Evolutionary conservation across 37 sponge, comb jelly and placozoan species (phyloP).

Genomic region (Halisarca cf. caerulea): DNA sequence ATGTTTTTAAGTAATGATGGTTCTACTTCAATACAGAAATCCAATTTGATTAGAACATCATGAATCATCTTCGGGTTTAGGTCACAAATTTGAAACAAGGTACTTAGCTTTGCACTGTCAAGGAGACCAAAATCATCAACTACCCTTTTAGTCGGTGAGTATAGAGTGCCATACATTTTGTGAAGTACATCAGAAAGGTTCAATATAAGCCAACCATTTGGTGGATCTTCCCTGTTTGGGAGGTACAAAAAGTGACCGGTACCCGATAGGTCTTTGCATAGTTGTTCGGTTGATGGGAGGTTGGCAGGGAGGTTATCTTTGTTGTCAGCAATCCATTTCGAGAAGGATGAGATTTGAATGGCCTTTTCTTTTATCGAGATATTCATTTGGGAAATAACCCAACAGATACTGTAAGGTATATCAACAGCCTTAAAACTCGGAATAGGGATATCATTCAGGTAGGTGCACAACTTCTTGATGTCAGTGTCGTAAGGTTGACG

Average conservation of each 20-base stretch:
- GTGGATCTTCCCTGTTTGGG: neutral
- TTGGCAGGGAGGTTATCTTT: neutral
- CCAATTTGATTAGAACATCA: neutral
- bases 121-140: conserved; percentile 7
- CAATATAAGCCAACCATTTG: conserved; percentile 1
- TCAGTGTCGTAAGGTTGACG: too few relatives aligned
- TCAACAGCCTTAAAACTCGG: neutral
- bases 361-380: neutral
- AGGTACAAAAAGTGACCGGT: neutral
- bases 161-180: neutral
- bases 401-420: neutral
- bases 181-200: neutral
- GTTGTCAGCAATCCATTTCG: neutral
- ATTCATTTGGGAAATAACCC: neutral
- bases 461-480: too few relatives aligned
- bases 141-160: neutral
- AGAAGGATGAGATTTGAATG: neutral
- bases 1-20: neutral
- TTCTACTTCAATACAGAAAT: neutral
- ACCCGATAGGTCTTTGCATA: neutral
- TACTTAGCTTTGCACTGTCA: neutral
- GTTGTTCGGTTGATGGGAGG: neutral
- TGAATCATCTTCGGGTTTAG: neutral
- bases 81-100: neutral
- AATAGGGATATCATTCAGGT: too few relatives aligned